Evolutionary conservation across 2,113 vertebrate species (phyloP).

Genomic region (Zosterops borbonicus): DNA sequence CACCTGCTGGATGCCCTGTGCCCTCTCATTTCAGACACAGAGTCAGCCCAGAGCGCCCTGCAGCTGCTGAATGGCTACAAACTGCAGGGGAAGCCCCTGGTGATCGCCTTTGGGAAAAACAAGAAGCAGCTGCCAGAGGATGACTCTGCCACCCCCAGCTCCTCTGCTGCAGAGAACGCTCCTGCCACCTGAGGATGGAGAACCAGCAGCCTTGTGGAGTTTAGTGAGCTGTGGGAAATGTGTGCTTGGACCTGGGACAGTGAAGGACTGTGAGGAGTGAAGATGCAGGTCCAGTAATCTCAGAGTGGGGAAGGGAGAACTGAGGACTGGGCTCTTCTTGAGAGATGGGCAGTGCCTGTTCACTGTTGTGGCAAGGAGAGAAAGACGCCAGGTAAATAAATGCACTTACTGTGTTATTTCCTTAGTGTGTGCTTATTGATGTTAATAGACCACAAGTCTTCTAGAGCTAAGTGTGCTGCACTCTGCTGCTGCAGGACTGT

Average conservation of each 20-base stretch:
- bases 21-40: conserved; percentile 73
- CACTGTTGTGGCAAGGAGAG: background rate
- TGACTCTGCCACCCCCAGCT: background rate
- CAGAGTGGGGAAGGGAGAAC: background rate
- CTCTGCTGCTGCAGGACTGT: background rate
- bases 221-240: background rate
- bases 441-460: background rate
- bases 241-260: background rate
- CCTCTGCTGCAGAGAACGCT: background rate
- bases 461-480: background rate
- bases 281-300: fast-evolving
- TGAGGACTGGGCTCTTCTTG: background rate
- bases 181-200: conserved; percentile 24
- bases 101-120: conserved; percentile 87
- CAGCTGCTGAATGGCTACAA: conserved; percentile 84
- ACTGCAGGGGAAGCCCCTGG: conserved; percentile 85
- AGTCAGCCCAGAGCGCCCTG: conserved; percentile 79
- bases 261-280: background rate
- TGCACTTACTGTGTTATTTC: background rate
- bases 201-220: background rate
- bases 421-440: background rate
- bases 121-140: conserved; percentile 26
- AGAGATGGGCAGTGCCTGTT: background rate
- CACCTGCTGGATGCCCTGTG: background rate
- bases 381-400: conserved; percentile 14